phyloP scores from a whole-genome alignment of 2,113 vertebrate species.

The Cyanoderma ruficeps region DNA sequence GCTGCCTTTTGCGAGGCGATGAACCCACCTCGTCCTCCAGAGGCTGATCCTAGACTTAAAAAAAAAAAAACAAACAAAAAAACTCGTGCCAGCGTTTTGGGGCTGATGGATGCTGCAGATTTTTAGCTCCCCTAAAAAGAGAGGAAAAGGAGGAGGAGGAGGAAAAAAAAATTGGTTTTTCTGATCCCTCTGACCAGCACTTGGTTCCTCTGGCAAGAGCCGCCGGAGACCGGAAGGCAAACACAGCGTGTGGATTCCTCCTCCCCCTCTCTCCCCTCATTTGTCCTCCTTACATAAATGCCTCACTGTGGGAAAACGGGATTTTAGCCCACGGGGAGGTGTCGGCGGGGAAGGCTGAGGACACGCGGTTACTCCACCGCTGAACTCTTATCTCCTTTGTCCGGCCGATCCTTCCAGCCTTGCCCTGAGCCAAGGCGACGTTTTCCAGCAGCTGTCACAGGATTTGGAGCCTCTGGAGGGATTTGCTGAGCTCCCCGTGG shows the following conservation, averaged over 20 bases:
- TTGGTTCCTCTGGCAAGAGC: neutral
- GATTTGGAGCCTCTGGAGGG: neutral
- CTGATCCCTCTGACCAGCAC: neutral
- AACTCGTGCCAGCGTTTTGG: neutral
- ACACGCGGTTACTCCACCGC: neutral
- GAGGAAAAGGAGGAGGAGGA: neutral
- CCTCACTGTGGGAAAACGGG: neutral
- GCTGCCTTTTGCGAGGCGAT: neutral
- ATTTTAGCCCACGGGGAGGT: neutral
- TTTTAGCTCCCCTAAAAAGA: neutral
- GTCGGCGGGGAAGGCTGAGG: neutral
- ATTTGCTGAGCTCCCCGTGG: neutral
- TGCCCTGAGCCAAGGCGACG: accelerated
- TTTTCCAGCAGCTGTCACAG: neutral
- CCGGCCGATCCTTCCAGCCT: neutral
- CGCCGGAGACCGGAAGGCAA: neutral
- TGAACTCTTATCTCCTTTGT: neutral
- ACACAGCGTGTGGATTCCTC: neutral
- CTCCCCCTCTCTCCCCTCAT: neutral
- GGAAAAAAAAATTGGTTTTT: neutral
- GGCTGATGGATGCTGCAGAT: neutral
- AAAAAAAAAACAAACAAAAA: neutral
- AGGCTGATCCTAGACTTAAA: neutral
- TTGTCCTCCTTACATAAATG: neutral
- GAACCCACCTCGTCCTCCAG: neutral